phyloP scores from a whole-genome alignment of 2,113 vertebrate genomes.

The Oceanodroma tethys region DNA sequence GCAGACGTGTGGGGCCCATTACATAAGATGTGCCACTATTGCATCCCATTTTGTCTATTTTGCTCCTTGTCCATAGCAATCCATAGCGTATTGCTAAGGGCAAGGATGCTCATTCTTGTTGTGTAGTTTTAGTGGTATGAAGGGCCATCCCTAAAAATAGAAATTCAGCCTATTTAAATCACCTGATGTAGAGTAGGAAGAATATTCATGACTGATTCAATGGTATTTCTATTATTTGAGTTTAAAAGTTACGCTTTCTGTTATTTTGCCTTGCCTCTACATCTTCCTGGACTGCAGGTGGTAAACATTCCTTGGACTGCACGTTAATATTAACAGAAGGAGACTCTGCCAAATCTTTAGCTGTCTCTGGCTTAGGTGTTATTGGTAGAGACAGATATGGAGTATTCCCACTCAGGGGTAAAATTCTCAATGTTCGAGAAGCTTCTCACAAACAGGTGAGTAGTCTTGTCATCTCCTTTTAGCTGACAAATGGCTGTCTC shows the following conservation, averaged over 20 bases:
- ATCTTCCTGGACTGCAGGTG: slow-evolving; percentile 75
- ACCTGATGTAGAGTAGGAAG: not conserved
- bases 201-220: not conserved
- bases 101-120: not conserved
- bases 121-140: not conserved
- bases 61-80: not conserved
- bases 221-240: not conserved
- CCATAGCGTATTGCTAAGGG: not conserved
- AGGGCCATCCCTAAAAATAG: not conserved
- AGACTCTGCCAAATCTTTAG: slow-evolving; percentile 96
- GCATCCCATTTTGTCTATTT: not conserved
- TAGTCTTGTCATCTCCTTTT: not conserved
- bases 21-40: not conserved
- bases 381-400: slow-evolving; percentile 95
- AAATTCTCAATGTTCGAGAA: slow-evolving; percentile 98
- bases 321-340: slow-evolving; percentile 97
- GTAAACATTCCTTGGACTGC: slow-evolving; percentile 96
- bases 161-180: not conserved
- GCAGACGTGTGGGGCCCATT: not conserved
- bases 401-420: slow-evolving; percentile 95
- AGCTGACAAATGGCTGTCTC: not conserved
- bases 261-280: not conserved
- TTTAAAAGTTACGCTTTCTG: not conserved
- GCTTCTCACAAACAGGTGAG: slow-evolving; percentile 96
- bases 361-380: slow-evolving; percentile 94